These are phyloP conservation scores for Heliothis virescens DNA, from an alignment of 1,140 invertebrate genomes.

Conservation along the genomic window DNA sequence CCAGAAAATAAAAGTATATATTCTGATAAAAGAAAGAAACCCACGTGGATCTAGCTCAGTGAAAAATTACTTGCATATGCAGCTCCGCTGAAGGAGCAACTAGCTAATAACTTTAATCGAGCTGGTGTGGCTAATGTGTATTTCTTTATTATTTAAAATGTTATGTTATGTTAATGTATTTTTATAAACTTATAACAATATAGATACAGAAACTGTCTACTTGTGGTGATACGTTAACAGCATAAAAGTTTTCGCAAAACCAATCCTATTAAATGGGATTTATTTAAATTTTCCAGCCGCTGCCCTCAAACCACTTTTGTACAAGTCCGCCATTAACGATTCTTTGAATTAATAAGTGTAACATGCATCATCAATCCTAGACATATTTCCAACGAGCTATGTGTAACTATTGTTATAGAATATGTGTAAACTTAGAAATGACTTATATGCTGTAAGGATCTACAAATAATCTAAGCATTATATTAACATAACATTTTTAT, in stretches of 20 bases:
- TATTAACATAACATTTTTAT: background rate
- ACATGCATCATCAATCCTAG: background rate
- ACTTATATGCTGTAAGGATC: background rate
- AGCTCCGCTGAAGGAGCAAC: too few species aligned
- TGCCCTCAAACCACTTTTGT: too few species aligned
- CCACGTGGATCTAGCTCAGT: background rate
- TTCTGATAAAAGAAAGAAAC: background rate
- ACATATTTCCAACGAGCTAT: background rate
- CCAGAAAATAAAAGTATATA: constrained; percentile 57
- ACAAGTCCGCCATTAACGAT: too few species aligned
- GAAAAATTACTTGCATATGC: background rate
- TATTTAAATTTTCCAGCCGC: too few species aligned
- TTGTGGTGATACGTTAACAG: background rate
- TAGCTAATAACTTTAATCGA: too few species aligned
- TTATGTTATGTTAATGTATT: too few species aligned
- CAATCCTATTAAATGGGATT: too few species aligned
- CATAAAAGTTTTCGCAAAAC: background rate
- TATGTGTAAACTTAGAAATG: background rate
- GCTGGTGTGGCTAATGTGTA: too few species aligned
- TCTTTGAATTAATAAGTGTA: too few species aligned
- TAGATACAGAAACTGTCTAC: background rate
- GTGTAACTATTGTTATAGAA: background rate
- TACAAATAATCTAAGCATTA: constrained; percentile 4
- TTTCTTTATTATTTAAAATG: too few species aligned
- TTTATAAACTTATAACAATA: background rate